Evolutionary conservation across 1,140 invertebrate genomes (phyloP).

Genomic region (Centruroides vittatus): DNA sequence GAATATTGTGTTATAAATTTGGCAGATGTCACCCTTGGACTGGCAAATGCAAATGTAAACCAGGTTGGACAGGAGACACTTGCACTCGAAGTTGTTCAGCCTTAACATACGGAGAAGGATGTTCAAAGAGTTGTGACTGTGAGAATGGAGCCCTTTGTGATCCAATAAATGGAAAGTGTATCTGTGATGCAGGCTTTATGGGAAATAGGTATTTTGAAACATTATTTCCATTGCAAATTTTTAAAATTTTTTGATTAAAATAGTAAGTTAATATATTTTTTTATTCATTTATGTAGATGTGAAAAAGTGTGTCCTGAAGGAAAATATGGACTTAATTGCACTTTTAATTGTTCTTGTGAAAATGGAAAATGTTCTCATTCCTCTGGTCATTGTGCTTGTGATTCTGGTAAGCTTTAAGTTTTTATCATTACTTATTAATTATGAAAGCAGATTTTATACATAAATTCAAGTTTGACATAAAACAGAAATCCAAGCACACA

Average conservation of each 20-base stretch:
- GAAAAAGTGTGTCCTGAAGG: constrained; percentile 49
- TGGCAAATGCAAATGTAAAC: constrained; percentile 71
- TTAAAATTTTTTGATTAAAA: not conserved
- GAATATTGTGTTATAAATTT: constrained; percentile 7
- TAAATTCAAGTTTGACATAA: no score
- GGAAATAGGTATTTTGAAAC: constrained; percentile 18
- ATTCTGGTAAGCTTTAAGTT: constrained; percentile 1
- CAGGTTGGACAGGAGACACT: constrained; percentile 71
- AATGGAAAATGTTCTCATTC: constrained; percentile 75
- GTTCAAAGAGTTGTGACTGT: constrained; percentile 60
- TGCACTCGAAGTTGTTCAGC: constrained; percentile 65
- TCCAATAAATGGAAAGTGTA: constrained; percentile 53
- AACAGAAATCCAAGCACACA: no score
- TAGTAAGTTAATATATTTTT: not conserved
- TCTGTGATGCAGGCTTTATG: constrained; percentile 19
- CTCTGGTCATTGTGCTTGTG: constrained; percentile 43
- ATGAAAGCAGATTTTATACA: no score
- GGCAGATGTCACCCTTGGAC: constrained; percentile 67
- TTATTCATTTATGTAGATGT: constrained; percentile 9
- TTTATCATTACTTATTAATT: no score
- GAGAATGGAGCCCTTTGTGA: constrained; percentile 79
- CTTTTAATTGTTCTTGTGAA: constrained; percentile 63
- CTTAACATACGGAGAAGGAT: constrained; percentile 66
- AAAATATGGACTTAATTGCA: constrained; percentile 58
- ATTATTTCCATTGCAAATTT: not conserved